Evolutionary conservation across 2,797 vertebrate species (phyloP).

Genomic region (Alfaro cultratus): DNA sequence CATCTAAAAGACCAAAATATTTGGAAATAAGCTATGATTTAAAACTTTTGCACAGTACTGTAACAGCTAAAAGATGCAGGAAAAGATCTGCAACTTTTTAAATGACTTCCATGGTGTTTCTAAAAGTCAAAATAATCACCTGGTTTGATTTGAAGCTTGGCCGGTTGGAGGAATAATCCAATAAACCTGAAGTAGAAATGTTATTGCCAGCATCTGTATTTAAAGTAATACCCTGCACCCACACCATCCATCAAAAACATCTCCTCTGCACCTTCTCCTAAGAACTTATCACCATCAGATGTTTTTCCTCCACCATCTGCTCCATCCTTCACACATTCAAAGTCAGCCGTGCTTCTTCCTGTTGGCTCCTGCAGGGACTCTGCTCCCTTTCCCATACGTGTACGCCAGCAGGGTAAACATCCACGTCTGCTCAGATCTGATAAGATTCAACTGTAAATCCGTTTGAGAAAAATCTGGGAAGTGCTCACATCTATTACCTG

Average conservation of each 20-base stretch:
- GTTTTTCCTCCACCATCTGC: constrained; percentile 18
- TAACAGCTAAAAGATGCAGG: not conserved
- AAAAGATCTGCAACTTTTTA: not conserved
- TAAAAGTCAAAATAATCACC: not conserved
- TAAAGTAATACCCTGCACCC: constrained; percentile 54
- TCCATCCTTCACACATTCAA: constrained; percentile 26
- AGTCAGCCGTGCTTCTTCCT: constrained; percentile 38
- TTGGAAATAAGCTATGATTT: not conserved
- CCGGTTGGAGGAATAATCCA: not conserved
- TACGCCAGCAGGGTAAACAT: constrained; percentile 35
- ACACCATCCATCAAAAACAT: constrained; percentile 10
- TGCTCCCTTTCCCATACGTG: constrained; percentile 33
- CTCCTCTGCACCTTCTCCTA: constrained; percentile 16
- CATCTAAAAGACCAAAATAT: not conserved
- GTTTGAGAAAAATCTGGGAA: not conserved
- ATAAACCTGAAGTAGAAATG: not conserved
- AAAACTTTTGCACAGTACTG: constrained; percentile 2
- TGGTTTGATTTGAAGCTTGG: not conserved
- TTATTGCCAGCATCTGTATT: not conserved
- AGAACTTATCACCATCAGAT: constrained; percentile 20
- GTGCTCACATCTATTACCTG: constrained; percentile 11
- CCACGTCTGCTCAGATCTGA: constrained; percentile 37
- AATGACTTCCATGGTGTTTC: not conserved
- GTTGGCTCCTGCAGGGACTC: constrained; percentile 8
- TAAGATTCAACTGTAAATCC: not conserved